Percentiles rank a stretch among this genome's conserved stretches.
These are phyloP conservation scores for Paradoxurus hermaphroditus DNA, from an alignment of 2,113 vertebrate genomes.

Conservation along the genomic window DNA sequence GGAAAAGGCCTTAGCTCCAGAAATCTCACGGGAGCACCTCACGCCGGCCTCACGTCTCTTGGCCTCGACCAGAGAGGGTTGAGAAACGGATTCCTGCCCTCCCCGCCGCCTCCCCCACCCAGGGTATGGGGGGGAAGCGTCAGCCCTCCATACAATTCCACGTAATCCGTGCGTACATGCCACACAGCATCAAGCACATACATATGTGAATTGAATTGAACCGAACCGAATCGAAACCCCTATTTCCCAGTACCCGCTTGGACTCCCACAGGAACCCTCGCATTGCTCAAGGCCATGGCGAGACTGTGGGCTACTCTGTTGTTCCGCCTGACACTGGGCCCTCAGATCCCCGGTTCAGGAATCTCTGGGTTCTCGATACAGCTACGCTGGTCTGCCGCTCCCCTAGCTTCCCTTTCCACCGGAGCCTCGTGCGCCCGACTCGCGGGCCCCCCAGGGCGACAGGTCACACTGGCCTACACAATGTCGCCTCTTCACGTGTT, in stretches of 20 bases:
- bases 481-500: no score
- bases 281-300: not conserved
- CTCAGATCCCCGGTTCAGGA: not conserved
- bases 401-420: not conserved
- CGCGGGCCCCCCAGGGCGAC: not conserved
- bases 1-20: not conserved
- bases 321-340: not conserved
- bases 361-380: not conserved
- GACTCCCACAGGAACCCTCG: not conserved
- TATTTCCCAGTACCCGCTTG: not conserved
- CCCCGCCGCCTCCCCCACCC: rapidly evolving
- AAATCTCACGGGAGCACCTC: not conserved
- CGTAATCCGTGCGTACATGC: not conserved
- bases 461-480: not conserved
- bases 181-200: not conserved
- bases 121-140: not conserved
- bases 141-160: not conserved
- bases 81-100: not conserved
- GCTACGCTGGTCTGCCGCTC: not conserved
- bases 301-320: not conserved
- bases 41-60: not conserved
- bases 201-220: not conserved
- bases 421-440: not conserved
- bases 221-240: not conserved
- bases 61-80: not conserved